These are phyloP conservation scores for Chloroclystis v-ata DNA, from an alignment of 2,888 invertebrate species.

Conservation along the genomic window DNA sequence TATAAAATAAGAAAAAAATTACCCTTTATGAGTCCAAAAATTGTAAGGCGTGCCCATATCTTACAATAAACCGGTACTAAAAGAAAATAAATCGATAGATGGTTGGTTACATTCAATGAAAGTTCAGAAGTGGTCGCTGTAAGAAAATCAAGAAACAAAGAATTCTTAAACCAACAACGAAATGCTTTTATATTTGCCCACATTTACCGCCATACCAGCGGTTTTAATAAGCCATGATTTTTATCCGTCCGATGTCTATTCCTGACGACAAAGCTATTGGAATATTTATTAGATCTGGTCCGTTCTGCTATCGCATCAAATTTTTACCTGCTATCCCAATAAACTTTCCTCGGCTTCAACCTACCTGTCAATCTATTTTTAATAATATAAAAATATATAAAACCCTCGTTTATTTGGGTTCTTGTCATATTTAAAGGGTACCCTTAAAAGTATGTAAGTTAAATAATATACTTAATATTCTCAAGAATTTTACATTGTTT, in stretches of 20 bases:
- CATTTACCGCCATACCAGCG: conserved; percentile 31
- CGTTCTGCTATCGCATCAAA: neutral
- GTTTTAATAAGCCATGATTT: conserved; percentile 41
- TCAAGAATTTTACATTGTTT: no score
- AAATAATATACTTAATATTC: no score
- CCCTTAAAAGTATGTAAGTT: no score
- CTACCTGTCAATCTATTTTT: no score
- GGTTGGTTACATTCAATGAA: no score
- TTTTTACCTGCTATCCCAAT: neutral
- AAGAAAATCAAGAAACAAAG: conserved; percentile 29
- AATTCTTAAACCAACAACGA: conserved; percentile 31
- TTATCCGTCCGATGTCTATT: conserved; percentile 11
- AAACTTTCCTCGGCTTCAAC: neutral
- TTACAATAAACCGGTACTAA: no score
- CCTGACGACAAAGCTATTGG: conserved; percentile 1
- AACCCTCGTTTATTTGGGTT: no score
- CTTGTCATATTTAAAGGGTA: no score
- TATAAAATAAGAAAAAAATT: no score
- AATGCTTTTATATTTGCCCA: conserved; percentile 42
- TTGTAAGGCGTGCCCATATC: neutral
- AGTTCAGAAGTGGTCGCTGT: no score
- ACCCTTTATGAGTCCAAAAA: neutral
- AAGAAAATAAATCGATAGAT: no score
- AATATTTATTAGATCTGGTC: conserved; percentile 5
- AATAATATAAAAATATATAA: no score